Evolutionary conservation across 2,797 vertebrate genomes (phyloP).

Genomic region (Danionella dracula): DNA sequence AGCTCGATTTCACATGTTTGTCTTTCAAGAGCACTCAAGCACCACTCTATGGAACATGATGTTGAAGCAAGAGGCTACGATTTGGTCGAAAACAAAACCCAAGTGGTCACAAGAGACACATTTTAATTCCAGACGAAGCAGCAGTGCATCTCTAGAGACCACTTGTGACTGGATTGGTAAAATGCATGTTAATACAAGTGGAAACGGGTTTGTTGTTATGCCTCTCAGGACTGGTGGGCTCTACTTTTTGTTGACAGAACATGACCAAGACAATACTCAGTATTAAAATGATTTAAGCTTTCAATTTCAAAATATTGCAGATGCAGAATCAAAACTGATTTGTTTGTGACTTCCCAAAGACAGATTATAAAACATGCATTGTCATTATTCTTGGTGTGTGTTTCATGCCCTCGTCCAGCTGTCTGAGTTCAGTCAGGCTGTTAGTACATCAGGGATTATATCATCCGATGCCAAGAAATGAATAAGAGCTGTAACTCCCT

Average conservation of each 20-base stretch:
- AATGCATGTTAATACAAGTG: background rate
- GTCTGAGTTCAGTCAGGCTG: background rate
- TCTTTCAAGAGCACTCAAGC: background rate
- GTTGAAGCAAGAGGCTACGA: background rate
- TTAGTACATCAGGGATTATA: slow-evolving; percentile 17
- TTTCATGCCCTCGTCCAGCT: slow-evolving; percentile 2
- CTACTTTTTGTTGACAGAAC: background rate
- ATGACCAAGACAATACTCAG: too few species aligned
- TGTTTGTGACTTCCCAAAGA: background rate
- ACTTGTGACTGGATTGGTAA: too few species aligned
- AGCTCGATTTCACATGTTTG: background rate
- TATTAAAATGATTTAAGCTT: too few species aligned
- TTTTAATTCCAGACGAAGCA: background rate
- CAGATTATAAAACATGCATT: background rate
- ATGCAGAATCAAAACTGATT: background rate
- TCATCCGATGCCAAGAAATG: slow-evolving; percentile 14
- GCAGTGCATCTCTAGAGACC: too few species aligned
- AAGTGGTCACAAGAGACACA: background rate
- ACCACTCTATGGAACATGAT: background rate
- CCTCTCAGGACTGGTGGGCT: background rate
- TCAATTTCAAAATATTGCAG: background rate
- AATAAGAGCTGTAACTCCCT: slow-evolving; percentile 12
- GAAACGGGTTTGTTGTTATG: background rate
- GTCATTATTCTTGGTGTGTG: background rate
- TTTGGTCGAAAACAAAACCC: background rate